phyloP scores from a whole-genome alignment of 2,113 vertebrate genomes.

The Raja brachyura region DNA sequence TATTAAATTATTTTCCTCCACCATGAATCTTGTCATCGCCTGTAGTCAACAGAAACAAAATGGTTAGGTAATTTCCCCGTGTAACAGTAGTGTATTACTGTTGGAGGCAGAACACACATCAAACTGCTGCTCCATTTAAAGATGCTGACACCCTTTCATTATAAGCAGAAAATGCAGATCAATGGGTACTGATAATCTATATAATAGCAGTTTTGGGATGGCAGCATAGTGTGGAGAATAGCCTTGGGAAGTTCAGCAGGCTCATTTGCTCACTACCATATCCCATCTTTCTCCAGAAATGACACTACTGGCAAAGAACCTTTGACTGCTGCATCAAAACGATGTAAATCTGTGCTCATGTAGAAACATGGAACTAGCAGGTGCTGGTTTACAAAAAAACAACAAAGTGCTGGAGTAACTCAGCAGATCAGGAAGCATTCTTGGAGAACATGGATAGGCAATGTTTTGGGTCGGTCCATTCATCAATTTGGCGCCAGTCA shows the following conservation, averaged over 20 bases:
- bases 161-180: not conserved
- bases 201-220: not conserved
- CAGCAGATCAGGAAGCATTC: too few relatives aligned
- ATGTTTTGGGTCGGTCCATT: too few relatives aligned
- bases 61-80: not conserved
- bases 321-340: not conserved
- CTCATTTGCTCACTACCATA: not conserved
- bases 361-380: too few relatives aligned
- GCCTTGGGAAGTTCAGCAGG: not conserved
- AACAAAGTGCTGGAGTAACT: too few relatives aligned
- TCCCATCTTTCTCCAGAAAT: not conserved
- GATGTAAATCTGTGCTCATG: not conserved
- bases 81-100: not conserved
- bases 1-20: not conserved
- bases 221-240: not conserved
- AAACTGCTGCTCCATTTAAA: not conserved
- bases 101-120: not conserved
- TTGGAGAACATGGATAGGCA: too few relatives aligned
- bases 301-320: not conserved
- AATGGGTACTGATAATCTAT: not conserved
- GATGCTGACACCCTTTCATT: not conserved
- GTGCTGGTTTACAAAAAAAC: too few relatives aligned
- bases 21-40: not conserved
- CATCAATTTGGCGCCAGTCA: too few relatives aligned
- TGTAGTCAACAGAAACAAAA: conserved; percentile 8